Evolutionary conservation across 2,797 vertebrate species (phyloP), one percentile per base, ranked within the genome.

Genomic region (Furcifer pardalis): DNA sequence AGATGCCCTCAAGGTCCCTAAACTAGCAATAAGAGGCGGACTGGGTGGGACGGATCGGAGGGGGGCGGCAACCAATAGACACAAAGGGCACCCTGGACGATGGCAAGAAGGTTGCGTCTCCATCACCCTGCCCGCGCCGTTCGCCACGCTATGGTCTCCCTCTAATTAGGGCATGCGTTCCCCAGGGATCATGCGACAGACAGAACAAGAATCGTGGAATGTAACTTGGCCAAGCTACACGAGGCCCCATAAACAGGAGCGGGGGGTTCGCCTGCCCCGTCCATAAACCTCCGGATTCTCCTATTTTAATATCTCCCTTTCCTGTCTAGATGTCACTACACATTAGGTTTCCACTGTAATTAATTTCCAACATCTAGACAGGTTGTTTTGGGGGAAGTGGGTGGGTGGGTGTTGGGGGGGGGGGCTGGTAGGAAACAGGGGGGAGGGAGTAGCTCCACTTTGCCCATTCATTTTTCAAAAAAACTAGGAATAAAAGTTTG

Each of bases 11-110:
- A 80, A 1, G 10, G n/a, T 81, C 90, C 86, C 91, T 89, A 76
- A 89, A 75, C 88, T 87, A 95, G 94, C 95, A 96, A 95, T 95
- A 94, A 96, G 88, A 88, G 49, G 37, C 59, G 12, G 62, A 52
- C 19, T n/a, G 9, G 13, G 52, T 27, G 56, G 42, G 73, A 15
- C 1, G 25, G 7, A 59, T 10, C 27, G 32, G 37, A 17, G 10
- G 52, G 10, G 27, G 7, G 6, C 46, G 7, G 13, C 46, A 49
- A 12, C 46, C 7, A 4, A 49, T 49, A 49, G 13, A n/a, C n/a
- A n/a, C n/a, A 49, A 49, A 7, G 71, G 87, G 90, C 23, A 8
- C 27, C 7, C 21, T 92, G 83, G 90, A 25, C 90, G 89, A 42
- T 0, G 7, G 84, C 32, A 74, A 52, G 17, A 65, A 4, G 0